Conservation (phyloP, 30 jellyfish, hydroid and myxozoan genomes). For the Chironex yamaguchii region DNA sequence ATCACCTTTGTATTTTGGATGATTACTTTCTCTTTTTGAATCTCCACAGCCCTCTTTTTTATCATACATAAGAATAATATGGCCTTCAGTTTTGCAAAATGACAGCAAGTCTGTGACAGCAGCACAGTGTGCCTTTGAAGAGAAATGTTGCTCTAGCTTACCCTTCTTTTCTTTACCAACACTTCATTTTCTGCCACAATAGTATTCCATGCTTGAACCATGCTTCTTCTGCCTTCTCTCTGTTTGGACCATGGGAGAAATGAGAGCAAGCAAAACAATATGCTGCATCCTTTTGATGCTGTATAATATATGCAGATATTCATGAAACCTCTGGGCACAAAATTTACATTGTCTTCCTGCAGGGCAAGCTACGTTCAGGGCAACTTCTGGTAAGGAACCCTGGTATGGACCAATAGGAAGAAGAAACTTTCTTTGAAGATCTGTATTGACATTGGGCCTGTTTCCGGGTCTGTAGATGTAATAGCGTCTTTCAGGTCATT, state of each 20-base stretch:
- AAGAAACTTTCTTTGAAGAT: not conserved
- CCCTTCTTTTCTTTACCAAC: not conserved
- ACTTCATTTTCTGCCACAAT: constrained; percentile 11
- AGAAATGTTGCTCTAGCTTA: constrained; percentile 27
- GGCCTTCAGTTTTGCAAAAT: not conserved
- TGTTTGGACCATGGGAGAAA: constrained; percentile 14
- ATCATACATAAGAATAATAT: not conserved
- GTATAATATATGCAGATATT: constrained; percentile 32
- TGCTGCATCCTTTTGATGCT: constrained; percentile 16
- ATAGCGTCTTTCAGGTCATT: constrained; percentile 9
- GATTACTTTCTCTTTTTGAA: not conserved
- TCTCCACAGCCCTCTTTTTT: not conserved
- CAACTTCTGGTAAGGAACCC: not conserved
- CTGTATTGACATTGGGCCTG: not conserved
- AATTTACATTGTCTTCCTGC: constrained; percentile 18
- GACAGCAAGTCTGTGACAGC: not conserved
- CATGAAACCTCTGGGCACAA: constrained; percentile 36
- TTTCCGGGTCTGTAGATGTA: constrained; percentile 31
- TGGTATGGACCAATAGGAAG: constrained; percentile 26
- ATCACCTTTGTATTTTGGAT: not conserved
- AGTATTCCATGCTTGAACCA: constrained; percentile 10
- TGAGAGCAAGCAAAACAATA: constrained; percentile 21
- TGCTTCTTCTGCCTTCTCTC: constrained; percentile 19
- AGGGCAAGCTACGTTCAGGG: not conserved
- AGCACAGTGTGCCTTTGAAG: constrained; percentile 3